phyloP scores from a whole-genome alignment of 2,113 vertebrate genomes.

The Barnardius zonarius region DNA sequence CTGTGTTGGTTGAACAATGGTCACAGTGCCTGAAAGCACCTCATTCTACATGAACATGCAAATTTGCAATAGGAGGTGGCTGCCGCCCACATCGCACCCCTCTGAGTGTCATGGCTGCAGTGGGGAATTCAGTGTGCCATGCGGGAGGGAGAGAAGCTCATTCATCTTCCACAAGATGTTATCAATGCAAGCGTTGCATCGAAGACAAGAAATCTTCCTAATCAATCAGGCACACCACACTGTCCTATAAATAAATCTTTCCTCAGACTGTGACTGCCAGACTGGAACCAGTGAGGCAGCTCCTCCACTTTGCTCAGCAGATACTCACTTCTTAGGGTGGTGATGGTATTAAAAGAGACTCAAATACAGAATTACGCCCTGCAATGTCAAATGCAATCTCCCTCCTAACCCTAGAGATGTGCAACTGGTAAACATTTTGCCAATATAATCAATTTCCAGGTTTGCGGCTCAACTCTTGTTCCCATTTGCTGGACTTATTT shows the following conservation, averaged over 20 bases:
- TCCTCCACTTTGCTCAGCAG: background rate
- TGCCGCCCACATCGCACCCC: fast-evolving
- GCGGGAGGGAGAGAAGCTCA: fast-evolving
- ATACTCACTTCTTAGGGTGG: background rate
- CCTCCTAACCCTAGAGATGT: background rate
- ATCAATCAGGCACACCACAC: background rate
- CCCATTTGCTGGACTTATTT: background rate
- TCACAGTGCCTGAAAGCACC: background rate
- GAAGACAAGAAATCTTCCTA: background rate
- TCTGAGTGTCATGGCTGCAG: background rate
- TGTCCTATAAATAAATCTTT: background rate
- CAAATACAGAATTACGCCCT: background rate
- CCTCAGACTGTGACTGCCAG: background rate
- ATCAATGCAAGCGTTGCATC: fast-evolving
- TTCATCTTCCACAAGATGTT: background rate
- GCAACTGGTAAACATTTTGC: background rate
- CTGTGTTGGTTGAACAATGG: background rate
- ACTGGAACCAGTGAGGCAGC: background rate
- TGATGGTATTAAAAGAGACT: background rate
- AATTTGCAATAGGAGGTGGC: background rate
- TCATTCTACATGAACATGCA: background rate
- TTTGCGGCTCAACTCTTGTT: background rate
- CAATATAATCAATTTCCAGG: background rate
- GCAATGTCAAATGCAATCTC: background rate
- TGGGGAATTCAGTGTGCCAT: background rate